Evolutionary conservation across 1,140 invertebrate species (phyloP).

Genomic region (Ganaspis sp.): DNA sequence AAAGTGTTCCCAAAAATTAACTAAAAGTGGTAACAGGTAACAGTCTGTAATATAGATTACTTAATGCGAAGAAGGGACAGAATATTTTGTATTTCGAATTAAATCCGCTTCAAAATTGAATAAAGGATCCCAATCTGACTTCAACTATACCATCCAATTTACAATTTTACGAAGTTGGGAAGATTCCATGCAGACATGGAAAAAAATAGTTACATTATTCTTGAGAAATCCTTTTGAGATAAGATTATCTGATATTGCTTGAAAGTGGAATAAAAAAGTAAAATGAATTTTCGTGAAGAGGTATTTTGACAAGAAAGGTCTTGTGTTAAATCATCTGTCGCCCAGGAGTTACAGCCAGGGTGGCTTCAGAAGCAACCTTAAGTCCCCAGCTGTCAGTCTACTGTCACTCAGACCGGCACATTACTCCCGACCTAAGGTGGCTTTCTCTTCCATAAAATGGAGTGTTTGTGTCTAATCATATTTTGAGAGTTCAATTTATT

Average conservation of each 20-base stretch:
- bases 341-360: slow-evolving; percentile 7
- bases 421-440: slow-evolving; percentile 25
- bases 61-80: too few species aligned
- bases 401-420: slow-evolving; percentile 35
- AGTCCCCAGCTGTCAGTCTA: slow-evolving; percentile 36
- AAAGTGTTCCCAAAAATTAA: too few species aligned
- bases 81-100: too few species aligned
- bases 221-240: neutral
- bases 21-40: too few species aligned
- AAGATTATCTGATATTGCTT: neutral
- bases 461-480: slow-evolving; percentile 28
- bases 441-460: slow-evolving; percentile 30
- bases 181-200: neutral
- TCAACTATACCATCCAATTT: too few species aligned
- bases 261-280: neutral
- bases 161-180: too few species aligned
- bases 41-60: too few species aligned
- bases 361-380: slow-evolving; percentile 34
- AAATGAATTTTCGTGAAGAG: neutral
- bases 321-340: slow-evolving; percentile 43
- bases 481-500: slow-evolving; percentile 2
- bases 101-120: too few species aligned
- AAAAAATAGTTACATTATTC: neutral
- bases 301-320: slow-evolving; percentile 36
- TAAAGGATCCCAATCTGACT: too few species aligned